These are phyloP conservation scores for Potamilus streckersoni DNA, from an alignment of 1,140 invertebrate genomes.

Conservation along the genomic window DNA sequence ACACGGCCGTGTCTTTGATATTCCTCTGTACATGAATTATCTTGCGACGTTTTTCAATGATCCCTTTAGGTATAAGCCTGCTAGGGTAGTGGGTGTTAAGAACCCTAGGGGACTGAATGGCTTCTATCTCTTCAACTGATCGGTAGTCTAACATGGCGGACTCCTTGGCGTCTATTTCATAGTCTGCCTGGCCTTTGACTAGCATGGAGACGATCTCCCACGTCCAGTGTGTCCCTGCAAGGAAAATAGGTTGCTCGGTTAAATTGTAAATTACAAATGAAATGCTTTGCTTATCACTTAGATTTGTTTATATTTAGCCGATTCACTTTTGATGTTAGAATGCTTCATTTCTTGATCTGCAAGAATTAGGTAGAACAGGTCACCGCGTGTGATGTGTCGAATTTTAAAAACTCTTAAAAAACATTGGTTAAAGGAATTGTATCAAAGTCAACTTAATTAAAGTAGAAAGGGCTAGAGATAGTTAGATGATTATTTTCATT, in stretches of 20 bases:
- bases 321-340: not conserved
- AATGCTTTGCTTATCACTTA: not conserved
- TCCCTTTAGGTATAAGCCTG: slow-evolving; percentile 9
- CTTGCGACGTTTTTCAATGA: slow-evolving; percentile 30
- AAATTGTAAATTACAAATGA: not conserved
- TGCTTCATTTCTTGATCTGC: not conserved
- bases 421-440: no score
- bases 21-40: slow-evolving; percentile 41
- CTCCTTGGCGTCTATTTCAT: slow-evolving; percentile 28
- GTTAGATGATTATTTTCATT: no score
- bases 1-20: slow-evolving; percentile 46
- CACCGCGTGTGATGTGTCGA: no score
- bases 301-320: not conserved
- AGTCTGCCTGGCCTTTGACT: slow-evolving; percentile 15
- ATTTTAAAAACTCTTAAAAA: no score
- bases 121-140: slow-evolving; percentile 11
- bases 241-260: not conserved
- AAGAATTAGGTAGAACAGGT: not conserved
- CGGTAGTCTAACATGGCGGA: slow-evolving; percentile 32
- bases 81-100: slow-evolving; percentile 39
- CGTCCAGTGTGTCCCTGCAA: slow-evolving; percentile 42
- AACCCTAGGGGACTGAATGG: slow-evolving; percentile 30
- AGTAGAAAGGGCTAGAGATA: no score
- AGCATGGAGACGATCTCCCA: slow-evolving; percentile 41
- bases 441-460: no score